These are phyloP conservation scores for Trogon surrucura DNA, from an alignment of 2,113 vertebrate genomes.

Conservation along the genomic window DNA sequence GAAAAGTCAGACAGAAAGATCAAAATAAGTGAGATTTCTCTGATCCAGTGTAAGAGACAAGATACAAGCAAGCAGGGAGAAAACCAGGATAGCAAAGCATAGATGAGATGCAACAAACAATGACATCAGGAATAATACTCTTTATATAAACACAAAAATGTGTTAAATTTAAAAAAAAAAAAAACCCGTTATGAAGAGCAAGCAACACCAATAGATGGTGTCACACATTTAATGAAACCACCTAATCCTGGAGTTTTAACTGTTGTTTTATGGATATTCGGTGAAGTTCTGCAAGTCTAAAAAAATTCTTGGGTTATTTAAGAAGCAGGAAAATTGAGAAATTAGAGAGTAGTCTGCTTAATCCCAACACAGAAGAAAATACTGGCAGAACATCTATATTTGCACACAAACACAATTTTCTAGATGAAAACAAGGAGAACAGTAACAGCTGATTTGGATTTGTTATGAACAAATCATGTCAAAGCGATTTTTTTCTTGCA, in stretches of 20 bases:
- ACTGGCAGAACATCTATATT: background rate
- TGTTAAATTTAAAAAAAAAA: background rate
- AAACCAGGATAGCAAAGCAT: background rate
- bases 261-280: background rate
- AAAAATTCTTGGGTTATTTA: background rate
- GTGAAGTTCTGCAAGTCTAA: background rate
- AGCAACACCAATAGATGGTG: background rate
- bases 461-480: background rate
- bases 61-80: background rate
- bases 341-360: background rate
- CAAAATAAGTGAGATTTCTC: background rate
- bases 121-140: background rate
- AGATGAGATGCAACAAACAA: background rate
- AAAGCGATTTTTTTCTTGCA: background rate
- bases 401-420: background rate
- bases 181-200: background rate
- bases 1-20: background rate
- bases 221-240: background rate
- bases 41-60: background rate
- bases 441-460: conserved; percentile 16
- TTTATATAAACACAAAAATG: background rate
- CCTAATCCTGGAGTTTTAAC: background rate
- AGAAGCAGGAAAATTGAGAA: background rate
- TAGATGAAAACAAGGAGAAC: background rate
- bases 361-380: background rate